These are phyloP conservation scores for Enteromius argenteus DNA, from an alignment of 2,797 vertebrate genomes.

Conservation along the genomic window DNA sequence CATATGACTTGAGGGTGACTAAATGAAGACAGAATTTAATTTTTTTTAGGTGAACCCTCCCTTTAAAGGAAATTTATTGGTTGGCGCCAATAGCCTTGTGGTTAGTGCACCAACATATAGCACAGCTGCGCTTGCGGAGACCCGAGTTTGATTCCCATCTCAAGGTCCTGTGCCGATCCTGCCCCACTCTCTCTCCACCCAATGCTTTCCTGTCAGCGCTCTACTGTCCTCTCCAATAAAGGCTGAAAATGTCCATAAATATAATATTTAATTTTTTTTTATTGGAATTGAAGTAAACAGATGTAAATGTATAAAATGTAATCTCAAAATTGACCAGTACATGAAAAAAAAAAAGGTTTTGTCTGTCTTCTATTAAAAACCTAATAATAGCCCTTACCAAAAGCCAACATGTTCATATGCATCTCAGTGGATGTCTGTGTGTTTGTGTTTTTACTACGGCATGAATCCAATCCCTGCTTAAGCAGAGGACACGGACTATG, in stretches of 20 bases:
- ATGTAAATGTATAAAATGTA: background rate
- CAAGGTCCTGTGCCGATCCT: too few species aligned
- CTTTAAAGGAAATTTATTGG: background rate
- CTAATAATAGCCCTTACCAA: background rate
- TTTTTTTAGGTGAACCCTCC: background rate
- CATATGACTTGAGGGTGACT: background rate
- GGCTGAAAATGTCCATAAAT: too few species aligned
- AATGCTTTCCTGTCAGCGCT: too few species aligned
- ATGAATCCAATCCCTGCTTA: constrained; percentile 32
- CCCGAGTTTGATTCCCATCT: too few species aligned
- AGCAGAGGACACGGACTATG: constrained; percentile 11
- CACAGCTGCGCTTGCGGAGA: too few species aligned
- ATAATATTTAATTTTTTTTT: too few species aligned
- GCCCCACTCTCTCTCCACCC: too few species aligned
- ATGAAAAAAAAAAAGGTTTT: background rate
- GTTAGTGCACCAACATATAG: too few species aligned
- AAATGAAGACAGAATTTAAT: background rate
- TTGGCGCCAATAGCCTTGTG: too few species aligned
- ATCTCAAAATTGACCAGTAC: background rate
- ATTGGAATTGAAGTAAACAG: background rate
- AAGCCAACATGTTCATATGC: background rate
- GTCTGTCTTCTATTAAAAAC: background rate
- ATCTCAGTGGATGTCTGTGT: background rate
- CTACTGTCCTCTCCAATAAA: too few species aligned
- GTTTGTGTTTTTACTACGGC: constrained; percentile 17